Evolutionary conservation across 2,888 invertebrate species (phyloP).

Genomic region (Pristionchus fissidentatus): DNA sequence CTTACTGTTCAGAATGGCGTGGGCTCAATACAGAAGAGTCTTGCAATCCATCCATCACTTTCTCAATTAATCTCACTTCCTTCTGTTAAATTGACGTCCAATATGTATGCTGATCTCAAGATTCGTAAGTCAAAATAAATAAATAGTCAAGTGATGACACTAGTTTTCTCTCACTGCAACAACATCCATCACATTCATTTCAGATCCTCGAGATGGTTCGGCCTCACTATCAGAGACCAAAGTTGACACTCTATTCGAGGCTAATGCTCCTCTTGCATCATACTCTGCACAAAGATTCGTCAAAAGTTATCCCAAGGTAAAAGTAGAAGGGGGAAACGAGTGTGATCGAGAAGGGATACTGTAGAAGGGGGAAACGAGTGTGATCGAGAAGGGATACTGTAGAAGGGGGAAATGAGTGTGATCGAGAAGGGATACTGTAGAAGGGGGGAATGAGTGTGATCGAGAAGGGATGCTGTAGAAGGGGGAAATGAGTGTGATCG

Average conservation of each 20-base stretch:
- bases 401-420: too few species aligned
- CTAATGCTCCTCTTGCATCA: conserved; percentile 62
- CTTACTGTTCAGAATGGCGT: background rate
- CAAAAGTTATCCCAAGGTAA: conserved; percentile 71
- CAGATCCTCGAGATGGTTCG: conserved; percentile 71
- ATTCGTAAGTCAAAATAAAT: conserved; percentile 61
- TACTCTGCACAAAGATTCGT: conserved; percentile 69
- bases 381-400: too few species aligned
- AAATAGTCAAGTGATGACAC: background rate
- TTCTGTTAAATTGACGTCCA: conserved; percentile 68
- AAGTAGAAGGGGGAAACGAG: too few species aligned
- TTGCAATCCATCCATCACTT: conserved; percentile 64
- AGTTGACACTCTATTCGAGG: conserved; percentile 66
- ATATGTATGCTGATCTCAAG: conserved; percentile 69
- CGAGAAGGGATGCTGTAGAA: too few species aligned
- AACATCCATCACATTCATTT: background rate
- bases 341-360: too few species aligned
- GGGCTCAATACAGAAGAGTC: background rate
- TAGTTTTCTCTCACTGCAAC: background rate
- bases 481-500: too few species aligned
- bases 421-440: too few species aligned
- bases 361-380: too few species aligned
- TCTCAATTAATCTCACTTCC: conserved; percentile 70
- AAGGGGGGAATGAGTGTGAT: too few species aligned
- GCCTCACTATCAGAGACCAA: conserved; percentile 72